phyloP scores from a whole-genome alignment of 2,113 vertebrate genomes.

The Trematomus loennbergii region DNA sequence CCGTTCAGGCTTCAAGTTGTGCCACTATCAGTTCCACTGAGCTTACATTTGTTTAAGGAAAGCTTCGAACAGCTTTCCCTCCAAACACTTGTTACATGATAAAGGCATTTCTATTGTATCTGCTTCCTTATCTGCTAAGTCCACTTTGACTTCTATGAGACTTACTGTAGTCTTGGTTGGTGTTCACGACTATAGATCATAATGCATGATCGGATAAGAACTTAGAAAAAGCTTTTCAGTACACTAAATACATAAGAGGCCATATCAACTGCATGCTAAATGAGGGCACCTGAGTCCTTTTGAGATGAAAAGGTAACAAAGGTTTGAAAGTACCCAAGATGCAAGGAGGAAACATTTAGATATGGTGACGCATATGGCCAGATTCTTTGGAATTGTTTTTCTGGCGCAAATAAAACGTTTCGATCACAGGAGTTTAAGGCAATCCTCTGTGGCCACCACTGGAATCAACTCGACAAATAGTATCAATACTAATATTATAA shows the following conservation, averaged over 20 bases:
- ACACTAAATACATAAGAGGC: neutral
- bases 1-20: constrained; percentile 30
- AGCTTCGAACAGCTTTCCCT: neutral
- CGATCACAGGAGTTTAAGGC: too few relatives aligned
- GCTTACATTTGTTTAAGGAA: neutral
- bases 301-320: neutral
- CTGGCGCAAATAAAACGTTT: too few relatives aligned
- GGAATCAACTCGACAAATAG: too few relatives aligned
- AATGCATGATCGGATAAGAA: neutral
- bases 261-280: neutral
- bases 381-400: too few relatives aligned
- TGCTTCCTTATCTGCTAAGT: neutral
- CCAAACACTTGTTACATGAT: neutral
- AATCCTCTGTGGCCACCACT: too few relatives aligned
- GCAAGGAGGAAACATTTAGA: neutral
- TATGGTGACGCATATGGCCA: too few relatives aligned
- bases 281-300: neutral
- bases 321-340: neutral
- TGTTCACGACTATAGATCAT: neutral
- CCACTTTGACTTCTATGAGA: neutral
- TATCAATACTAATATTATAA: too few relatives aligned
- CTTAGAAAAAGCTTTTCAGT: neutral
- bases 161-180: neutral
- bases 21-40: constrained; percentile 13
- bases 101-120: neutral